These are phyloP conservation scores for Zelleria hepariella DNA, from an alignment of 2,888 invertebrate species.

Conservation along the genomic window DNA sequence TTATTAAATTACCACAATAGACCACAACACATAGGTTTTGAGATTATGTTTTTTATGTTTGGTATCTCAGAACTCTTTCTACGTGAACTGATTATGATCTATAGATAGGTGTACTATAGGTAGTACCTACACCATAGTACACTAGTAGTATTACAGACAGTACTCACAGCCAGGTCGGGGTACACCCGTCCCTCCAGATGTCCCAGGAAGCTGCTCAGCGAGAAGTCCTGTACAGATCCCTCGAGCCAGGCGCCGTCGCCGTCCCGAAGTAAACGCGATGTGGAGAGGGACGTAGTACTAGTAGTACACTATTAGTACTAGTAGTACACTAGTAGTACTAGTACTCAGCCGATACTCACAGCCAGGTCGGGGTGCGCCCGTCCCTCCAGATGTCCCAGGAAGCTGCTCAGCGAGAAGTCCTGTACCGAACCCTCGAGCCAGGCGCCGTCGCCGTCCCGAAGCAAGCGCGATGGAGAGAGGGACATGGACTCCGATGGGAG, in stretches of 20 bases:
- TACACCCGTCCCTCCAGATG: constrained; percentile 77
- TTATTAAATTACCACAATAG: too few species aligned
- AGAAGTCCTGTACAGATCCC: constrained; percentile 86
- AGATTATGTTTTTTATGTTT: too few species aligned
- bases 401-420: constrained; percentile 89
- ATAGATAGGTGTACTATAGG: too few species aligned
- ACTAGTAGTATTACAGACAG: background rate
- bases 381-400: constrained; percentile 85
- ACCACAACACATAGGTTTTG: too few species aligned
- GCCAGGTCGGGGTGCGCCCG: constrained; percentile 34
- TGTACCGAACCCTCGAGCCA: constrained; percentile 84
- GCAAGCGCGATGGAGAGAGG: constrained; percentile 76
- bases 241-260: constrained; percentile 80
- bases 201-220: constrained; percentile 86
- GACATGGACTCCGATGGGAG: constrained; percentile 48
- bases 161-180: constrained; percentile 32
- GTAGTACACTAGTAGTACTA: background rate
- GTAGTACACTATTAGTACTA: too few species aligned
- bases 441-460: constrained; percentile 76
- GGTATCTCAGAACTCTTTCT: too few species aligned
- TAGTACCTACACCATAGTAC: too few species aligned
- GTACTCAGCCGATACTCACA: constrained; percentile 18
- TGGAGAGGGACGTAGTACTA: constrained; percentile 73
- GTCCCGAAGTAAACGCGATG: constrained; percentile 77
- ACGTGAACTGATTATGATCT: too few species aligned